Base-by-base conservation (phyloP, 1,140 invertebrate genomes). In the Metopolophium dirhodum region DNA sequence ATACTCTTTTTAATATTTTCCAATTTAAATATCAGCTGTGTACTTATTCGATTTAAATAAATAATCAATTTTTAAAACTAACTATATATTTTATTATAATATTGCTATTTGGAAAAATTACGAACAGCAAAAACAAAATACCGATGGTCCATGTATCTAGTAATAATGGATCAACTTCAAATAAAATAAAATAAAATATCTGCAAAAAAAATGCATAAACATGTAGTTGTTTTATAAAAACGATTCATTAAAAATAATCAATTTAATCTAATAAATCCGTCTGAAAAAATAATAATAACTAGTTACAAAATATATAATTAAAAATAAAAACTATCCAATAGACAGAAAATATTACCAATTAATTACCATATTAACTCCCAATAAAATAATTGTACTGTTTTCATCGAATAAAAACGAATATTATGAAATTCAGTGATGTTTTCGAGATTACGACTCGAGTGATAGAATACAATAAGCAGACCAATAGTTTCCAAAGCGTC, bases 401-500 rank as follows among this genome's bases (percentile, higher is more conserved):
- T 68, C 14, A 9, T 41, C 1, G 37, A 68, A 47, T 20, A 30
- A 90, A 45, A 68, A 68, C n/a, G 45, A 68, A 45, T 45, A 41
- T 14, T 30, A 68, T 6, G 7, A 90, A 68, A 68, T 30, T 23
- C 30, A 45, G 35, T 68, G 51, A 45, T 30, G 23, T 61, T 45
- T n/a, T 2, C 2, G 57, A 45, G 23, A 90, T 90, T 54, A 35
- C 11, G 7, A 37, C 49, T 23, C 87, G 49, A 90, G 89, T 30
- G 54, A 90, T 68, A 23, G 26, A 90, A 8, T 61, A 68, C 35
- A 61, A 90, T 68, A 68, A 90, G 57, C 61, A 90, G 26, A 90
- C 89, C 61, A 89, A 54, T 89, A 89, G 35, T 77, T 89, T 93
- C 30, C 23, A 93, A 68, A 93, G 77, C 30, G 45, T 77, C 61